Evolutionary conservation across 92 coral and sea anemone genomes (phyloP), one percentile per base, ranked within the genome.

Genomic region (Actinostola sp.): DNA sequence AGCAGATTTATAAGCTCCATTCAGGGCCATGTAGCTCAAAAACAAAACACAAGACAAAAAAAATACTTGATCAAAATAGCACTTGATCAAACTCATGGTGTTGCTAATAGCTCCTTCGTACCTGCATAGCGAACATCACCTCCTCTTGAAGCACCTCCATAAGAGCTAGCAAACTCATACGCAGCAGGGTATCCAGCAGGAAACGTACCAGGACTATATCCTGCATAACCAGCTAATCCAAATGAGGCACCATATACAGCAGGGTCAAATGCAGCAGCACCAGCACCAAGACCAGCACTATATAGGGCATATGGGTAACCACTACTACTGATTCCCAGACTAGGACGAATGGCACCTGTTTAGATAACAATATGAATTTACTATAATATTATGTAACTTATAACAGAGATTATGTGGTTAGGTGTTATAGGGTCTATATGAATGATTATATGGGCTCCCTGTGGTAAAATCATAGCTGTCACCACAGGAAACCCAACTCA

Each of bases 41-140:
- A 34, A 33, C 74, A 68, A 33, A 68, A 67, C 73, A 68, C 62
- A 68, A 35, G 2, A 33, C 66, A 9, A 30, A 60, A 60, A 23
- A 21, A 59, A 30, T 5, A 59, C 43, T 59, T 26, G 10, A 59
- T 34, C 65, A 41, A 15, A 41, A 41, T n/a, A n/a, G n/a, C n/a
- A 53, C n/a, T 11, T 64, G 14, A 27, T 12, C 6, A 11, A 41
- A 0, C 8, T 43, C 43, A 68, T 3, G 74, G 74, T 49, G 74
- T 42, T 50, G 74, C 45, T 56, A 91, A 82, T 7, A 89, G 84
- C 63, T 91, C 97, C 68, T 91, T 84, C 97, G 89, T 91, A 91
- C 97, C 97, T 91, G 89, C 83, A 65, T 87, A 88, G 36, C 92
- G 89, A 44, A 86, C 85, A 70, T 86, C 96, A 74, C 85, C 70